Conservation (phyloP, 2,113 vertebrate genomes). For the Sinocyclocheilus rhinocerous region DNA sequence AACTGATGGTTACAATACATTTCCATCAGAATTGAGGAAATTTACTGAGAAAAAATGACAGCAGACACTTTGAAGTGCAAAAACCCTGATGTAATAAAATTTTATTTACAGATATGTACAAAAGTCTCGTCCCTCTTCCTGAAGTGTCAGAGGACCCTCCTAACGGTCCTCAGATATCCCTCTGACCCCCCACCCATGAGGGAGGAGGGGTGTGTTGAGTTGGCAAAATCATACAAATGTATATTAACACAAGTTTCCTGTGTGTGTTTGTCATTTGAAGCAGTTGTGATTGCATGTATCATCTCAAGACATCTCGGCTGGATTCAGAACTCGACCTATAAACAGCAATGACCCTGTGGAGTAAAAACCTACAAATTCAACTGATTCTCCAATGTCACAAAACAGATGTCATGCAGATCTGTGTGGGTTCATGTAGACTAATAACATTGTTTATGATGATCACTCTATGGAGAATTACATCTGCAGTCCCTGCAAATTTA, state of each 20-base stretch:
- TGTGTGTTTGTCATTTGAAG: constrained; percentile 2
- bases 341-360: constrained; percentile 84
- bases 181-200: constrained; percentile 34
- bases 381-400: background rate
- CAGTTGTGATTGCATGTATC: background rate
- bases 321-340: constrained; percentile 86
- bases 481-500: no score
- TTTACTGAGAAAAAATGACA: constrained; percentile 26
- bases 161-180: constrained; percentile 68
- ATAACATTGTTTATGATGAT: background rate
- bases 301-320: constrained; percentile 64
- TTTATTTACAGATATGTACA: constrained; percentile 81
- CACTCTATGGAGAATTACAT: background rate
- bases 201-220: background rate
- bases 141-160: constrained; percentile 59
- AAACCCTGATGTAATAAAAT: constrained; percentile 69
- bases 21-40: background rate
- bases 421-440: background rate
- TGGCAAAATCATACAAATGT: background rate
- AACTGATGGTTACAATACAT: background rate
- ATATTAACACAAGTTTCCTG: background rate
- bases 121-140: constrained; percentile 71
- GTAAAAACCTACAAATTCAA: background rate
- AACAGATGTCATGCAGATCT: background rate
- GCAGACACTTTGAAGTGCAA: constrained; percentile 50